Evolutionary conservation across 2,113 vertebrate species (phyloP).

Genomic region (Tinamus guttatus): DNA sequence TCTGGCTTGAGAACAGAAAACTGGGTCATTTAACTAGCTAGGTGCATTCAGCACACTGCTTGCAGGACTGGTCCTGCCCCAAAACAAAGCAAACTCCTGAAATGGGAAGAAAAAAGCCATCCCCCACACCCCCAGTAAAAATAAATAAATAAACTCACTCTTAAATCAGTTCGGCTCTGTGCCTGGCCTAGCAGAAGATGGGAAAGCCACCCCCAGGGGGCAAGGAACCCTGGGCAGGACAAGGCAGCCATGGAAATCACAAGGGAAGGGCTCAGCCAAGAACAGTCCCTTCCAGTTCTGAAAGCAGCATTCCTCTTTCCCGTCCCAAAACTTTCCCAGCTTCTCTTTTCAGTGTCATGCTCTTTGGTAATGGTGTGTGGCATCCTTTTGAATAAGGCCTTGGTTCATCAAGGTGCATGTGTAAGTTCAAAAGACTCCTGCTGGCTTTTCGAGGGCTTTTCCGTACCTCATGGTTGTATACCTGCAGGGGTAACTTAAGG

Average conservation of each 20-base stretch:
- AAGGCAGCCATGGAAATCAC: fast-evolving
- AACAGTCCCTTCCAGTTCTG: not conserved
- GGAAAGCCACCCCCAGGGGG: no score
- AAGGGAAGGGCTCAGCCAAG: fast-evolving
- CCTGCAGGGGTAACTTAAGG: not conserved
- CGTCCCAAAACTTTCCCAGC: not conserved
- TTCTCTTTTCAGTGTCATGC: not conserved
- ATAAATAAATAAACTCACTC: not conserved
- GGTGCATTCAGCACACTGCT: fast-evolving
- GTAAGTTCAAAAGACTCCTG: not conserved
- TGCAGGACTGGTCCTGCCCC: not conserved
- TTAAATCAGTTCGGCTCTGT: not conserved
- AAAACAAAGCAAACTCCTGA: not conserved
- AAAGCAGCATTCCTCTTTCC: not conserved
- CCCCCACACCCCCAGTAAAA: no score
- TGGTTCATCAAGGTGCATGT: not conserved
- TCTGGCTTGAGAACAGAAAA: not conserved
- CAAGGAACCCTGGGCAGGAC: no score
- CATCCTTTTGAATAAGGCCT: not conserved
- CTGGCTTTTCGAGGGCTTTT: not conserved
- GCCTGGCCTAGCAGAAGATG: no score
- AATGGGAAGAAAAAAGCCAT: not conserved
- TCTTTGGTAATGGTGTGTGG: not conserved
- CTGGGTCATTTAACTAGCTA: not conserved
- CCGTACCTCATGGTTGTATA: not conserved